Base-by-base conservation (phyloP, 2,888 invertebrate species). In the Erebia aethiops region DNA sequence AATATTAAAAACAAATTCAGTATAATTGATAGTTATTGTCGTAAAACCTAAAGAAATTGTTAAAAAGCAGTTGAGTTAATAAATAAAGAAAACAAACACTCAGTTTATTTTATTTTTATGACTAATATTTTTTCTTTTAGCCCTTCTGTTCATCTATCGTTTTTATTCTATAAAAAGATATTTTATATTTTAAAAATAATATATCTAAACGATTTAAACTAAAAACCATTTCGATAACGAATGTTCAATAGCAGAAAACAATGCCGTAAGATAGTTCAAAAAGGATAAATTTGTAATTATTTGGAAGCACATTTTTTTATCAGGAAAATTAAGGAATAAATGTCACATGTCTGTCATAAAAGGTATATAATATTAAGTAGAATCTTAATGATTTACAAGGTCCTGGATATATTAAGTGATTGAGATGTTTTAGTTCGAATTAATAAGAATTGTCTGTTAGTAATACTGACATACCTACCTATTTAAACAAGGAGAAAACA, bases 31-130 rank as follows among this genome's bases (percentile, higher is more conserved):
- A 7, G 26, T 35, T 14, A 2, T 14, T 46, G 13, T 54, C 41
- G 26, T 51, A 49, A 64, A 52, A 41, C 1, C 7, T 54, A 16
- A 64, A 64, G 11, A 64, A 54, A 54, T 16, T 64, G 64, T 64
- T 64, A 52, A 51, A 26, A 49, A 35, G 14, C 62, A 46, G 18
- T 62, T 62, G 46, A 49, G 10, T 52, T 58, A 67, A 70, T 71
- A 71, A 68, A 73, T 61, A 21, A 16, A 35, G 68, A 61, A 64
- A 68, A 52, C 43, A 57, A 51, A 49, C 46, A 35, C 10, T 11
- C 14, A 57, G 52, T 67, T 73, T 21, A 67, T 73, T 73, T 73
- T 73, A 73, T 73, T 73, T 73, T 68, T 68, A 71, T 71, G 51
- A 71, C 56, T 69, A 68, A 65, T 61, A 68, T 66, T 68, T 73